Evolutionary conservation across 2,113 vertebrate species (phyloP).

Genomic region (Salvator merianae): DNA sequence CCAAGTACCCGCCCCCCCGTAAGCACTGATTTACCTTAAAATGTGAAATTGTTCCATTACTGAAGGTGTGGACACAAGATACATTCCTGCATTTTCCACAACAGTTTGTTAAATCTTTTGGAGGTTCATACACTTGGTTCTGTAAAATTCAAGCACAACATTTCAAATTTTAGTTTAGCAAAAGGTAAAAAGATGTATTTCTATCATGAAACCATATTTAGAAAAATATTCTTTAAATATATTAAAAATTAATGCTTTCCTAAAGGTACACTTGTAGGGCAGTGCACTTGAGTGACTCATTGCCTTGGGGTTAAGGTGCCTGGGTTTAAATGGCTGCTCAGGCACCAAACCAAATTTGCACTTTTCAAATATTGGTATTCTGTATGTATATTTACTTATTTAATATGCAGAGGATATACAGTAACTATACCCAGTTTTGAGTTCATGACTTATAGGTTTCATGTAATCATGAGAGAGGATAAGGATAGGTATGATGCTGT

Average conservation of each 20-base stretch:
- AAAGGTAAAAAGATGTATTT: not conserved
- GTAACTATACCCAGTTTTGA: no score
- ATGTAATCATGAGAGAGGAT: no score
- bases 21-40: conserved; percentile 78
- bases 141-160: conserved; percentile 62
- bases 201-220: not conserved
- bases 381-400: not conserved
- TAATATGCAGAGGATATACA: no score
- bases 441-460: no score
- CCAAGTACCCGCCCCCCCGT: no score
- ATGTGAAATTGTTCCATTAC: conserved; percentile 83
- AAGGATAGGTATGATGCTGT: no score
- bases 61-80: conserved; percentile 86
- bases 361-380: not conserved
- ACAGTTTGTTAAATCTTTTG: conserved; percentile 86
- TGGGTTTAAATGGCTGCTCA: not conserved
- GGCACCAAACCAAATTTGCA: not conserved
- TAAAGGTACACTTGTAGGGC: not conserved
- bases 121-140: conserved; percentile 92
- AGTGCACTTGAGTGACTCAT: not conserved
- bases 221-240: not conserved
- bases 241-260: not conserved
- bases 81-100: conserved; percentile 92
- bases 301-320: not conserved
- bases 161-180: not conserved